Evolutionary conservation across 2,113 vertebrate species (phyloP).

Genomic region (Lota lota): DNA sequence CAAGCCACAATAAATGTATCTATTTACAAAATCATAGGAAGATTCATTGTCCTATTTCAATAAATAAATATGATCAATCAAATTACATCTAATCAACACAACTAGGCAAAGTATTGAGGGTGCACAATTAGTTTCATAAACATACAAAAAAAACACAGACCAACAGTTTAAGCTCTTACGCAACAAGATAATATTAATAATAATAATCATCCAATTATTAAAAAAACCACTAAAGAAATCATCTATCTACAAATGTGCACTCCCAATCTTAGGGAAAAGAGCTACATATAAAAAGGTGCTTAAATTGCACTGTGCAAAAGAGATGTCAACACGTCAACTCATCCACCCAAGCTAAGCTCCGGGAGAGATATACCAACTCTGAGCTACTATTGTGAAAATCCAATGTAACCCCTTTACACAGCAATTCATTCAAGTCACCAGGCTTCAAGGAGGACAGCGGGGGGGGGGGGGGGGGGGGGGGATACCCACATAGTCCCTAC

Average conservation of each 20-base stretch:
- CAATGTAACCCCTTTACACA: conserved; percentile 53
- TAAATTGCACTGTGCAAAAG: conserved; percentile 78
- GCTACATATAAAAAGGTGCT: conserved; percentile 56
- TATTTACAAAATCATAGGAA: conserved; percentile 67
- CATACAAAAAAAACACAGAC: conserved; percentile 47
- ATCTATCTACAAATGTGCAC: conserved; percentile 75
- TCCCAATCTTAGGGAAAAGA: conserved; percentile 51
- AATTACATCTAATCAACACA: conserved; percentile 65
- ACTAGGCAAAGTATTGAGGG: conserved; percentile 66
- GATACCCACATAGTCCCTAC: conserved; percentile 2
- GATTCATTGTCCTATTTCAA: conserved; percentile 54
- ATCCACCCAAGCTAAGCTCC: conserved; percentile 61
- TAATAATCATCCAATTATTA: conserved; percentile 40
- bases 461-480: no score
- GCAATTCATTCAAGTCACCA: conserved; percentile 70
- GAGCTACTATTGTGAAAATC: conserved; percentile 50
- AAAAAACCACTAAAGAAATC: conserved; percentile 56
- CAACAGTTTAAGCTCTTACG: conserved; percentile 64
- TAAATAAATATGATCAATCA: conserved; percentile 72
- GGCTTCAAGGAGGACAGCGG: conserved; percentile 36
- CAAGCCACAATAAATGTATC: conserved; percentile 66
- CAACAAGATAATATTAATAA: conserved; percentile 36
- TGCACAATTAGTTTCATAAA: conserved; percentile 65
- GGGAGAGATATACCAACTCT: conserved; percentile 53
- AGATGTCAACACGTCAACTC: conserved; percentile 64